These are phyloP conservation scores for Phyllostomus discolor DNA, from an alignment of 2,113 vertebrate genomes.

Conservation along the genomic window DNA sequence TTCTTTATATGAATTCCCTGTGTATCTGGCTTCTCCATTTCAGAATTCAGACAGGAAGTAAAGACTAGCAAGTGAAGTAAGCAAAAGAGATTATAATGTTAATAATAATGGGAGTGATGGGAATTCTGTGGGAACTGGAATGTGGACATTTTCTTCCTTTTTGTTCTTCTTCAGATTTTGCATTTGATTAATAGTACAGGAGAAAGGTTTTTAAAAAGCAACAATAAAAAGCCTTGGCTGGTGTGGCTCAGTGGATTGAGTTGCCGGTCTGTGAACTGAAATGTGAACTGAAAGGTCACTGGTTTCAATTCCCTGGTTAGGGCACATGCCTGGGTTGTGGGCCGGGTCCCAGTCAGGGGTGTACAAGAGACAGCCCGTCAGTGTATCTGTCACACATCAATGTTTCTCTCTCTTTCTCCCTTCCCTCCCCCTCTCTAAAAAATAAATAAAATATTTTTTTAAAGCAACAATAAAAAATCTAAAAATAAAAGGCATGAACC, in stretches of 20 bases:
- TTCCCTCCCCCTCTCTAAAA: too few species aligned
- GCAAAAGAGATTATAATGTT: neutral
- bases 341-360: too few species aligned
- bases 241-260: too few species aligned
- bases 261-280: too few species aligned
- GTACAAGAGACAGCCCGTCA: too few species aligned
- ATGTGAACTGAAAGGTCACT: too few species aligned
- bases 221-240: too few species aligned
- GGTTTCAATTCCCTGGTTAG: too few species aligned
- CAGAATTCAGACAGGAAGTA: conserved; percentile 17
- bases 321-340: too few species aligned
- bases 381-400: too few species aligned
- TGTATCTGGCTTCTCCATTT: neutral
- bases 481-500: neutral
- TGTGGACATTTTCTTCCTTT: neutral
- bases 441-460: neutral
- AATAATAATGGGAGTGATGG: neutral
- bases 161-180: neutral
- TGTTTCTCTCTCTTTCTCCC: too few species aligned
- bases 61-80: neutral
- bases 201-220: too few species aligned
- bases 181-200: neutral
- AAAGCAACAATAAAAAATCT: neutral
- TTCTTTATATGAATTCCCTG: conserved; percentile 2
- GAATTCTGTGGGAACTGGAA: neutral